phyloP scores from a whole-genome alignment of 35 echinoderm and acorn worm species.

The Apostichopus californicus region DNA sequence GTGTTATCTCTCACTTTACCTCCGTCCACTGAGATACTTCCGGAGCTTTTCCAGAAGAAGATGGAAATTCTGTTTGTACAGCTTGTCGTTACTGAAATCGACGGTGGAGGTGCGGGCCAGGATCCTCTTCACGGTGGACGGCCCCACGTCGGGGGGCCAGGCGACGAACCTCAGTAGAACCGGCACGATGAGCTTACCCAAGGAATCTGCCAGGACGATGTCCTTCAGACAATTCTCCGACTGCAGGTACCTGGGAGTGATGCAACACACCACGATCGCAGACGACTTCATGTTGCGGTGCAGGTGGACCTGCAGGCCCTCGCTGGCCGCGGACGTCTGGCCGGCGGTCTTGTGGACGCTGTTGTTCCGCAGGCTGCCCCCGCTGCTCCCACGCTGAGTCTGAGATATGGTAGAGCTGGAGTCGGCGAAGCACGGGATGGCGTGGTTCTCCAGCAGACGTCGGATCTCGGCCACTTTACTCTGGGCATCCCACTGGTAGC shows the following conservation, averaged over 20 bases:
- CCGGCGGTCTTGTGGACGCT: background rate
- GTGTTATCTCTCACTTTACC: background rate
- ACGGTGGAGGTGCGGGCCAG: constrained; percentile 76
- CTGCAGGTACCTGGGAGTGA: constrained; percentile 89
- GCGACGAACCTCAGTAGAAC: constrained; percentile 82
- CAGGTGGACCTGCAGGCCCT: constrained; percentile 76
- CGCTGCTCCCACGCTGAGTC: constrained; percentile 63
- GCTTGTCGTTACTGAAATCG: constrained; percentile 91
- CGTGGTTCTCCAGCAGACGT: constrained; percentile 82
- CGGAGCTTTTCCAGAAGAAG: constrained; percentile 71
- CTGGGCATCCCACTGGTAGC: constrained; percentile 98
- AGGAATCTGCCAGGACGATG: constrained; percentile 81
- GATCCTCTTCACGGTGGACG: constrained; percentile 81
- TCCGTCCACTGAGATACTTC: constrained; percentile 58
- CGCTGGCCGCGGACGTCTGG: constrained; percentile 21
- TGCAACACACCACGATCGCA: constrained; percentile 75
- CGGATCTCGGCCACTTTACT: constrained; percentile 97
- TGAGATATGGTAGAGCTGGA: constrained; percentile 88
- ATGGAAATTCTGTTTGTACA: constrained; percentile 97
- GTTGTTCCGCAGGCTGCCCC: constrained; percentile 50
- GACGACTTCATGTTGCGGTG: constrained; percentile 92
- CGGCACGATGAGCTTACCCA: constrained; percentile 79
- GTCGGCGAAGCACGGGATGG: constrained; percentile 88
- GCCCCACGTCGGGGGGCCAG: constrained; percentile 89
- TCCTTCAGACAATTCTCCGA: constrained; percentile 92